These are phyloP conservation scores for Graphium colonna DNA, from an alignment of 2,888 invertebrate genomes.

Conservation along the genomic window DNA sequence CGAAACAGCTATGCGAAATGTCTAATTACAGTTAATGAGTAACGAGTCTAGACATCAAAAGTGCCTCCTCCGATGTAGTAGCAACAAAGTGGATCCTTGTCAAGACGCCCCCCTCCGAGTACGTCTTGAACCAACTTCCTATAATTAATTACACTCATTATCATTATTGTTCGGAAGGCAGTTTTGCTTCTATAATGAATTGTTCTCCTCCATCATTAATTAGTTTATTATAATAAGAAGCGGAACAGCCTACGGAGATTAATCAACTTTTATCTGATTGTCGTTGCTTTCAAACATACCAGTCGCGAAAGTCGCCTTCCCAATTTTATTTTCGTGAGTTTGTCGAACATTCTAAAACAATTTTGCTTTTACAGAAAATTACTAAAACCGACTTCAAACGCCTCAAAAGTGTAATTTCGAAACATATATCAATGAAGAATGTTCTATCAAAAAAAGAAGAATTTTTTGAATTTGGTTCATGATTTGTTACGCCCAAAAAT, in stretches of 20 bases:
- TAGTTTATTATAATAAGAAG: constrained; percentile 80
- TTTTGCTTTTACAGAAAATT: no score
- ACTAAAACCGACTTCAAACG: no score
- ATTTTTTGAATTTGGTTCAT: no score
- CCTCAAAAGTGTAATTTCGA: no score
- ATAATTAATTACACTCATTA: constrained; percentile 80
- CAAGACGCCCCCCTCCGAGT: constrained; percentile 51
- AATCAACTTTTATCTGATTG: constrained; percentile 77
- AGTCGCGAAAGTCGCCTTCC: constrained; percentile 21
- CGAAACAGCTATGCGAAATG: no score
- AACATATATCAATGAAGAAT: no score
- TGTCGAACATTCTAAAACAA: no score
- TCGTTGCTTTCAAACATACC: constrained; percentile 52
- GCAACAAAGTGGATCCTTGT: constrained; percentile 22
- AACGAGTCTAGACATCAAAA: no score
- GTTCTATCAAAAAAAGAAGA: no score
- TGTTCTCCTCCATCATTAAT: constrained; percentile 78
- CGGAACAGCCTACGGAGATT: constrained; percentile 71
- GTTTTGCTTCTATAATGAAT: constrained; percentile 80
- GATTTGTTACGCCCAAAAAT: no score
- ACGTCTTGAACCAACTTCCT: constrained; percentile 77
- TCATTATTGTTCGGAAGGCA: constrained; percentile 80
- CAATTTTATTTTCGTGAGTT: no score
- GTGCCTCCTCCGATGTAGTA: constrained; percentile 41
- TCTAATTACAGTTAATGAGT: no score